Percentiles rank a stretch among this genome's conserved stretches.
These are phyloP conservation scores for Cricetomys ansorgei DNA, from an alignment of 2,113 vertebrate genomes.

Conservation along the genomic window DNA sequence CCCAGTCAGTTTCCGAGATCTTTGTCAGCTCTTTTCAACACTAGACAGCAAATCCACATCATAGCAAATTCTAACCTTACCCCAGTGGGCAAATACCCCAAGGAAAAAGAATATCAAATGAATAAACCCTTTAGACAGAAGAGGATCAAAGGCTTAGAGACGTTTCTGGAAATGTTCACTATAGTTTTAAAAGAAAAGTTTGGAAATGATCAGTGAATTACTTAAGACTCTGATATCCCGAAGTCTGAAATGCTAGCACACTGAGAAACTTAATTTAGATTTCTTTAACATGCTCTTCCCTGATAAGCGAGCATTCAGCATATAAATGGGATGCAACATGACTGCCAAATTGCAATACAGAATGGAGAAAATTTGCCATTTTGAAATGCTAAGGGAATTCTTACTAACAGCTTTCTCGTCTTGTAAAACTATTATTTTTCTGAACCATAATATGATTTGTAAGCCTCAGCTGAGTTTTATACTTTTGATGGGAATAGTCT, in stretches of 20 bases:
- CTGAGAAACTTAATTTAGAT: constrained; percentile 80
- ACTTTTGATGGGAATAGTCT: constrained; percentile 62
- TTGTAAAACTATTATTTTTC: constrained; percentile 80
- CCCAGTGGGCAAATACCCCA: neutral
- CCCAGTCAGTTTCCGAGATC: neutral
- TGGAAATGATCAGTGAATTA: constrained; percentile 70
- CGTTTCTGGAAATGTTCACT: constrained; percentile 58
- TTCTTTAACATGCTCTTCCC: constrained; percentile 58
- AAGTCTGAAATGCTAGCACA: constrained; percentile 68
- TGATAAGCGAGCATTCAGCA: constrained; percentile 73
- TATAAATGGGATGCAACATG: constrained; percentile 71
- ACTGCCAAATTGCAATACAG: constrained; percentile 72
- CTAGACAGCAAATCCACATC: constrained; percentile 14
- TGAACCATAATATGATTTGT: constrained; percentile 77
- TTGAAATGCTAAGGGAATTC: constrained; percentile 78
- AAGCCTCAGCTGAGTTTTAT: constrained; percentile 68
- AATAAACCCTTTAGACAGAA: constrained; percentile 49
- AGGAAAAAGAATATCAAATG: constrained; percentile 24
- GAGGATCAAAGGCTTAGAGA: neutral
- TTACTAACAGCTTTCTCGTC: constrained; percentile 80
- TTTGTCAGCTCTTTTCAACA: neutral
- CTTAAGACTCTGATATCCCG: constrained; percentile 64
- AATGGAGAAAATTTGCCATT: constrained; percentile 78
- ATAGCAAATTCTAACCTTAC: constrained; percentile 19
- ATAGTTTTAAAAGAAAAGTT: constrained; percentile 63